Conservation (phyloP, 2,113 vertebrate genomes). For the Helogale parvula region DNA sequence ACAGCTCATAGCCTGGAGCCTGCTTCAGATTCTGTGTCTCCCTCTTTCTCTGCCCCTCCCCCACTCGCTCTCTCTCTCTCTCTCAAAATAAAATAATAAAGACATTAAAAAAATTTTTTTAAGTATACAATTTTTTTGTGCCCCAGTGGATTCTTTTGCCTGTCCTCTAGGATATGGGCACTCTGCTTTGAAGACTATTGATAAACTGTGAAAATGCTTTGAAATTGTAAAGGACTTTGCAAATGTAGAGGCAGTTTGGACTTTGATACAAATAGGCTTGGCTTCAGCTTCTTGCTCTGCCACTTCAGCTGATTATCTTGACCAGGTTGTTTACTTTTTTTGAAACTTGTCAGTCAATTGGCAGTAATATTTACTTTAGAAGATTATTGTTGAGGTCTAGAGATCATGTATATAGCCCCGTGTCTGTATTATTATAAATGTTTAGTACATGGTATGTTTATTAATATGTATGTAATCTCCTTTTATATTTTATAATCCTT, state of each 20-base stretch:
- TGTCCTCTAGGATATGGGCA: background rate
- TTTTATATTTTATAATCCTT: constrained; percentile 45
- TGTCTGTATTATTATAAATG: background rate
- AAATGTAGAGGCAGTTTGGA: background rate
- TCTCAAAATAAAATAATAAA: too few relatives aligned
- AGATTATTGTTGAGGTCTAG: background rate
- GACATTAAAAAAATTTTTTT: too few relatives aligned
- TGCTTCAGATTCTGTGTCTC: too few relatives aligned
- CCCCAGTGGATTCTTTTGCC: background rate
- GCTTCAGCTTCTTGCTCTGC: background rate
- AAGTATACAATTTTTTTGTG: background rate
- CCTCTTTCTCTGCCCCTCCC: too few relatives aligned
- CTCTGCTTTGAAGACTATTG: background rate
- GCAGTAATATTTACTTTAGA: background rate
- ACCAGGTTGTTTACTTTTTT: background rate
- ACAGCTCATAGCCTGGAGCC: too few relatives aligned
- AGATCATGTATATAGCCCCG: background rate
- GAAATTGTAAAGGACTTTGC: background rate
- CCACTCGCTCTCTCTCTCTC: too few relatives aligned
- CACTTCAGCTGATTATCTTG: background rate
- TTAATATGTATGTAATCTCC: background rate
- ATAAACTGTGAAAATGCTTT: background rate
- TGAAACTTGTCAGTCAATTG: background rate
- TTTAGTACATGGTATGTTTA: background rate
- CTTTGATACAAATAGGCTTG: background rate